Evolutionary conservation across 2,888 invertebrate species (phyloP).

Genomic region (Dyspetes luteomarginatus): DNA sequence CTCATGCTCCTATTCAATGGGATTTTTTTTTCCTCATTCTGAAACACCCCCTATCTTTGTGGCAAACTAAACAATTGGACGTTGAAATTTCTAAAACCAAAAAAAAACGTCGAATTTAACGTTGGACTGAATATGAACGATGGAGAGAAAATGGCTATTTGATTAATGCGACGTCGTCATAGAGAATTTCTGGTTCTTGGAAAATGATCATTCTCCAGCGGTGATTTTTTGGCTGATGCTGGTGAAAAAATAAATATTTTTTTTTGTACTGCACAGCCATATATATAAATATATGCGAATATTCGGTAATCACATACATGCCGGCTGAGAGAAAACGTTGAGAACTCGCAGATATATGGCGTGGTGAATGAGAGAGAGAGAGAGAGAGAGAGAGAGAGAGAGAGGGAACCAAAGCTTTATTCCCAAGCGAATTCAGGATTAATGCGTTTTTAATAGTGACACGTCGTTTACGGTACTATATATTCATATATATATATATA

Average conservation of each 20-base stretch:
- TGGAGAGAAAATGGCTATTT: constrained; percentile 14
- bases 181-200: not conserved
- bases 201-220: not conserved
- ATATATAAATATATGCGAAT: not conserved
- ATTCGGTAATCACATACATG: constrained; percentile 46
- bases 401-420: constrained; percentile 21
- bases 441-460: constrained; percentile 81
- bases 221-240: constrained; percentile 24
- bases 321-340: constrained; percentile 25
- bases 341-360: constrained; percentile 28
- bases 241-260: not conserved
- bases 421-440: constrained; percentile 74
- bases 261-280: not conserved
- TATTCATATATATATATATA: not conserved
- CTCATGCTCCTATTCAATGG: too few relatives aligned
- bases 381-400: constrained; percentile 10
- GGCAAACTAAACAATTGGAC: too few relatives aligned
- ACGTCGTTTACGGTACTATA: constrained; percentile 60
- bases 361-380: constrained; percentile 9
- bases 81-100: not conserved
- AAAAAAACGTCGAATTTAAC: not conserved
- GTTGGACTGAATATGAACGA: too few relatives aligned
- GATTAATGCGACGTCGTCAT: not conserved
- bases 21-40: too few relatives aligned
- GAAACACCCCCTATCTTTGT: too few relatives aligned